A percentile compares a stretch with the other conserved stretches of the same genome.
Conservation (phyloP, 2,888 invertebrate genomes). For the Pseudococcus viburni region DNA sequence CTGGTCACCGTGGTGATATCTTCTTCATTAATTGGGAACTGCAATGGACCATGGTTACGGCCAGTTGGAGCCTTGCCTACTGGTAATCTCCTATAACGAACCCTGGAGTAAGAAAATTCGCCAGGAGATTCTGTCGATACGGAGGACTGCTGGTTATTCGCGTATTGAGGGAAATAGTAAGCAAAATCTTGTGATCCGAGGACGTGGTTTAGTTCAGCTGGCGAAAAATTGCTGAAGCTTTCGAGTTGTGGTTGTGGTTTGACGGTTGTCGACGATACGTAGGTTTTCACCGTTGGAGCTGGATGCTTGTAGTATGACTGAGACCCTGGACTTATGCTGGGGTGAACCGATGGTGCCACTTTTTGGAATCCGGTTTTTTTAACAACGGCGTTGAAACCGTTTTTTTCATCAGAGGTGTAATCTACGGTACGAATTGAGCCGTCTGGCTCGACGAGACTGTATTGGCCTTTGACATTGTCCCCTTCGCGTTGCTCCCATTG, state of each 20-base stretch:
- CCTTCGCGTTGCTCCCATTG: constrained; percentile 66
- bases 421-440: constrained; percentile 64
- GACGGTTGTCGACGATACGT: background rate
- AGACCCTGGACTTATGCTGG: constrained; percentile 9
- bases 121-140: background rate
- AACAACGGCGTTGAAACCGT: constrained; percentile 63
- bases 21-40: constrained; percentile 55
- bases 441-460: constrained; percentile 64
- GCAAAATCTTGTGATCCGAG: constrained; percentile 11
- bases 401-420: constrained; percentile 63
- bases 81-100: constrained; percentile 59
- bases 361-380: constrained; percentile 60
- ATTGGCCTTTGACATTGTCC: constrained; percentile 65
- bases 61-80: background rate
- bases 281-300: background rate
- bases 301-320: constrained; percentile 30
- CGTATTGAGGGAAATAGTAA: background rate
- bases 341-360: background rate
- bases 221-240: constrained; percentile 10
- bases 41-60: constrained; percentile 23
- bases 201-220: background rate
- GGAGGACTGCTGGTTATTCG: background rate
- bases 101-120: constrained; percentile 58
- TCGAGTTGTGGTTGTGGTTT: constrained; percentile 21
- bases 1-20: constrained; percentile 39